Evolutionary conservation across 2,113 vertebrate genomes (phyloP).

Genomic region (Archocentrus centrarchus): DNA sequence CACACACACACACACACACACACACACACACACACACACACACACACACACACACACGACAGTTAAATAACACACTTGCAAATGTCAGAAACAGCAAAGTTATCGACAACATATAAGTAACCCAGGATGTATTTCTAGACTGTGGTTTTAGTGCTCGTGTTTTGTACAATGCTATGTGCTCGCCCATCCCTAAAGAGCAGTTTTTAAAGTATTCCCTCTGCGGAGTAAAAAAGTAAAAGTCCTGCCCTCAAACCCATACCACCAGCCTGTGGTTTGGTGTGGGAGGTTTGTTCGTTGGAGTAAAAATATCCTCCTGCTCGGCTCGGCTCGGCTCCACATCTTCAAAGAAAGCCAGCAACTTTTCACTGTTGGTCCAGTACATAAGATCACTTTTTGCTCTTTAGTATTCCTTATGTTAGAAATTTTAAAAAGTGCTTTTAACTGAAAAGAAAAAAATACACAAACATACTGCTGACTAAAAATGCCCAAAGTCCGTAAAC

Average conservation of each 20-base stretch:
- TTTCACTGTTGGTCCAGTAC: not conserved
- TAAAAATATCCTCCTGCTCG: conserved; percentile 73
- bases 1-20: not conserved
- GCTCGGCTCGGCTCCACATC: not conserved
- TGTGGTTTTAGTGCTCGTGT: conserved; percentile 56
- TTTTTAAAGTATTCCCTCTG: conserved; percentile 38
- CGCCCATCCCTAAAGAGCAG: conserved; percentile 44
- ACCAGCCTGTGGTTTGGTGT: conserved; percentile 67
- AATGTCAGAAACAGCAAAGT: conserved; percentile 25
- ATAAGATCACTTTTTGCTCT: not conserved
- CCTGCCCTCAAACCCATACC: conserved; percentile 47
- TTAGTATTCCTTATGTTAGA: not conserved
- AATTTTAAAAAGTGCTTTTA: conserved; percentile 26
- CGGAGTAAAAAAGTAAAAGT: conserved; percentile 29
- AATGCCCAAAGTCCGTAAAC: conserved; percentile 28
- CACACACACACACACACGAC: not conserved
- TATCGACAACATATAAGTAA: not conserved
- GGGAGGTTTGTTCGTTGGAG: conserved; percentile 49
- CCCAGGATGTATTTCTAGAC: conserved; percentile 55
- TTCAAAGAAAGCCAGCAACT: not conserved
- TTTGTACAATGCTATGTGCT: conserved; percentile 42
- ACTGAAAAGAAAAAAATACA: not conserved
- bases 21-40: not conserved
- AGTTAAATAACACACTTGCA: conserved; percentile 54
- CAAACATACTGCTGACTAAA: not conserved